Base-by-base conservation (phyloP, 2,113 vertebrate species). In the Macheiramphus alcinus region DNA sequence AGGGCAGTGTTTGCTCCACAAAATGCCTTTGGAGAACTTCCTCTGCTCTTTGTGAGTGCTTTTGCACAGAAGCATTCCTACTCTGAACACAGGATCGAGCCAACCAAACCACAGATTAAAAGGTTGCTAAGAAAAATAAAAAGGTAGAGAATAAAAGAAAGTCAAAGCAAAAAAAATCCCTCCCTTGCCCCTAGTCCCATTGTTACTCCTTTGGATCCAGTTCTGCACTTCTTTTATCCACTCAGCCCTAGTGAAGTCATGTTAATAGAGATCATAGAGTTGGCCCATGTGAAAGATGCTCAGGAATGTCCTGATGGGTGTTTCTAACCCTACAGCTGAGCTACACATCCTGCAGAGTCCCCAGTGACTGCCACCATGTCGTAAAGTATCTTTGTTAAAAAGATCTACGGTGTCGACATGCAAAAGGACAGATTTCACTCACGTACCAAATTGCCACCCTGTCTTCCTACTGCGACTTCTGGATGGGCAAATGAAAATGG, bases 321-420 rank as follows among this genome's bases (percentile, higher is more conserved):
- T 27, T 62, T 34, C 43, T 18, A 40, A 27, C 8, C 20, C 48
- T 20, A 4, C 59, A 20, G 47, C 56, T 66, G 42, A 74, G 66
- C 45, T 29, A 16, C 2, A 1, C 2, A 4, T 26, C 42, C 58
- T 18, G 55, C 10, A 15, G n/a, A 80, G 53, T 5, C 55, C 36
- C 27, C 23, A 15, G 23, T 15, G 32, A 27, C 36, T 6, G 23
- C 26, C 6, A 3, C 3, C 1, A 5, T 20, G 21, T 5, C 3
- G 0, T 47, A 36, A 32, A 40, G 56, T 6, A 16, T 29, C 29
- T 16, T 15, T 17, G 6, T 34, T 56, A 26, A 34, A 68, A 74
- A 55, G 11, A 7, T 16, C 36, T 29, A 3, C 3, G 16, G 26
- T 18, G n/a, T 19, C 1, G 0, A 6, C 11, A 5, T 3, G 32